These are phyloP conservation scores for Aphaenogaster floridana DNA, from an alignment of 1,140 invertebrate species.

Conservation along the genomic window DNA sequence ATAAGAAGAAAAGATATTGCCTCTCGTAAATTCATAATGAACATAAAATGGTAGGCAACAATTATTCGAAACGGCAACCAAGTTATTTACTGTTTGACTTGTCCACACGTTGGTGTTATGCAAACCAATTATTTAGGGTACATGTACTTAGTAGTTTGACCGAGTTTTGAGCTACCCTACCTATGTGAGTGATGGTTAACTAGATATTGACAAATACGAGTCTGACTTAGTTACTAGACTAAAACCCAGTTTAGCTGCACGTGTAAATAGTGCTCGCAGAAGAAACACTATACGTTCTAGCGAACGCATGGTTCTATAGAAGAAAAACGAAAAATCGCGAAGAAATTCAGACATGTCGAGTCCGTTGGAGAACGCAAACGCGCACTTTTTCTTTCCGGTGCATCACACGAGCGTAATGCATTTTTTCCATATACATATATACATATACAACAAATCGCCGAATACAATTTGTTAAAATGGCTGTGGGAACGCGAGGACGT, in stretches of 20 bases:
- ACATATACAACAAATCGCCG: neutral
- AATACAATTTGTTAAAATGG: slow-evolving; percentile 69
- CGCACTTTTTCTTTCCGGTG: slow-evolving; percentile 18
- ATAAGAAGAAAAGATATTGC: neutral
- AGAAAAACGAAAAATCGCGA: neutral
- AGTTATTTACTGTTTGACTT: slow-evolving; percentile 23
- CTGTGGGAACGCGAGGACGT: slow-evolving; percentile 20
- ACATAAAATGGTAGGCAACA: neutral
- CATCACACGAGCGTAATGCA: slow-evolving; percentile 22
- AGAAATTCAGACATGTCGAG: neutral
- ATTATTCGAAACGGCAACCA: neutral
- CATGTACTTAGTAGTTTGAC: slow-evolving; percentile 31
- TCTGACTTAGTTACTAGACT: neutral
- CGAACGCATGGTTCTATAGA: neutral
- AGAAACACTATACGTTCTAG: neutral
- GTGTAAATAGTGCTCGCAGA: neutral
- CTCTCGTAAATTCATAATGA: neutral
- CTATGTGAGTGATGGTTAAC: neutral
- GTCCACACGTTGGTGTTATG: neutral
- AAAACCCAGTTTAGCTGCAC: neutral
- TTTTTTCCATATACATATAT: neutral
- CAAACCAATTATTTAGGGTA: slow-evolving; percentile 50
- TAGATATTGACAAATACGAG: slow-evolving; percentile 44
- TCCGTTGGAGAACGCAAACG: neutral
- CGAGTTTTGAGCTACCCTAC: slow-evolving; percentile 20